Conservation (phyloP, 2,888 invertebrate species). For the Tetragnatha montana region DNA sequence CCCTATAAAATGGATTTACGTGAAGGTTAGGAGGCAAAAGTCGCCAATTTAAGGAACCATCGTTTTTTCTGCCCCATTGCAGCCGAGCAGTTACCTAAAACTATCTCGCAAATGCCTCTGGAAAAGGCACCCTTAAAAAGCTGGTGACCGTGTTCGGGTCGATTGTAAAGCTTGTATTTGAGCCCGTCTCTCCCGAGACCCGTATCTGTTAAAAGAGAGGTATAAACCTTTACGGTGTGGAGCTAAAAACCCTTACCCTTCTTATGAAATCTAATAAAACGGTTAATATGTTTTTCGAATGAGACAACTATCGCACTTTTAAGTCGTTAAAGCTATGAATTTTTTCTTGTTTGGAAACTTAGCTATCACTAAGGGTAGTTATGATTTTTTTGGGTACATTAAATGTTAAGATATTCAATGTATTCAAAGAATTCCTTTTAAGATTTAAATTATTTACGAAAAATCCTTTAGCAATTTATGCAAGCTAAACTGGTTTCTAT, state of each 20-base stretch:
- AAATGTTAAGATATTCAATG: too few relatives aligned
- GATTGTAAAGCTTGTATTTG: slow-evolving; percentile 8
- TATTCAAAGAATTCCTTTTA: too few relatives aligned
- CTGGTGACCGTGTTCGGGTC: slow-evolving; percentile 18
- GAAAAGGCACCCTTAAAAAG: background rate
- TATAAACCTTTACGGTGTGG: slow-evolving; percentile 3
- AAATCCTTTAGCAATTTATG: too few relatives aligned
- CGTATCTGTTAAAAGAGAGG: slow-evolving; percentile 19
- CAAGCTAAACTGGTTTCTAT: too few relatives aligned
- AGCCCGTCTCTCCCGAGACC: background rate
- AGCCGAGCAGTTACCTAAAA: slow-evolving; percentile 38
- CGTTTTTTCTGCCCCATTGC: slow-evolving; percentile 52
- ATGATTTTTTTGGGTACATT: too few relatives aligned
- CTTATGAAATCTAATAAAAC: background rate
- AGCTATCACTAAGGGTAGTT: too few relatives aligned
- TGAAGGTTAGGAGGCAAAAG: slow-evolving; percentile 58
- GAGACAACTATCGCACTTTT: background rate
- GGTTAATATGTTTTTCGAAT: background rate
- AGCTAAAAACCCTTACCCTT: background rate
- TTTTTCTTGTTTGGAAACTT: too few relatives aligned
- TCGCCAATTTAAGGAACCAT: slow-evolving; percentile 56
- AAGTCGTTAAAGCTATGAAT: background rate
- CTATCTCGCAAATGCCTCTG: slow-evolving; percentile 25
- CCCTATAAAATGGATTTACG: slow-evolving; percentile 62
- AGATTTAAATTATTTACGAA: too few relatives aligned